Evolutionary conservation across 2,888 invertebrate genomes (phyloP).

Genomic region (Odontothrips loti): DNA sequence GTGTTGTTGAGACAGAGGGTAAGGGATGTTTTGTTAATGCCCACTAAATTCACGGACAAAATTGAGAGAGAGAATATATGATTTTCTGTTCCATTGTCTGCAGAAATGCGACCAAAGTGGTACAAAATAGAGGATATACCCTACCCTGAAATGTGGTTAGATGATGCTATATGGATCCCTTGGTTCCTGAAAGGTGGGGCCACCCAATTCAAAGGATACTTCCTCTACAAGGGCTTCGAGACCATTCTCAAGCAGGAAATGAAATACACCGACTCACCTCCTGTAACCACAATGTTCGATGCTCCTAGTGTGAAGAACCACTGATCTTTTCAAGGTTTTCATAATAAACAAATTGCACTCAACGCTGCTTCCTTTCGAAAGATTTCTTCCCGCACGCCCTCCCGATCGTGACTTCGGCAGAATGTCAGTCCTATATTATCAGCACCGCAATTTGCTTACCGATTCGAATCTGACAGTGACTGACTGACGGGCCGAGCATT

Average conservation of each 20-base stretch:
- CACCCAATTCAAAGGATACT: constrained; percentile 53
- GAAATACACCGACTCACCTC: constrained; percentile 34
- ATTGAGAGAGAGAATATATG: constrained; percentile 30
- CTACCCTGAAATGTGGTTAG: constrained; percentile 62
- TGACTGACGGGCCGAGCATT: no score
- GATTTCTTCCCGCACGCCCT: no score
- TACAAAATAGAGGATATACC: constrained; percentile 49
- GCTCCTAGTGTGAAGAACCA: no score
- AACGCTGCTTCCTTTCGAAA: no score
- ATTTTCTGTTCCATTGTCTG: constrained; percentile 39
- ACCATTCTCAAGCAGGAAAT: constrained; percentile 50
- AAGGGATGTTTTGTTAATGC: constrained; percentile 36
- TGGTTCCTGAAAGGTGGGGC: constrained; percentile 55
- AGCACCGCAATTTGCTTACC: no score
- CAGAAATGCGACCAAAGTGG: constrained; percentile 71
- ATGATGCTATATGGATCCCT: constrained; percentile 65
- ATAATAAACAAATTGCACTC: no score
- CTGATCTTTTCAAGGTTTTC: no score
- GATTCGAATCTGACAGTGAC: no score
- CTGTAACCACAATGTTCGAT: no score
- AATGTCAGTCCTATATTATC: no score
- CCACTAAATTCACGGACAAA: constrained; percentile 27
- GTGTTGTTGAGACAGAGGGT: constrained; percentile 58
- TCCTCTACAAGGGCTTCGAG: constrained; percentile 56
- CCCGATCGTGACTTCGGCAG: no score